These are phyloP conservation scores for Aspidoscelis tigris DNA, from an alignment of 2,113 vertebrate genomes.

Conservation along the genomic window DNA sequence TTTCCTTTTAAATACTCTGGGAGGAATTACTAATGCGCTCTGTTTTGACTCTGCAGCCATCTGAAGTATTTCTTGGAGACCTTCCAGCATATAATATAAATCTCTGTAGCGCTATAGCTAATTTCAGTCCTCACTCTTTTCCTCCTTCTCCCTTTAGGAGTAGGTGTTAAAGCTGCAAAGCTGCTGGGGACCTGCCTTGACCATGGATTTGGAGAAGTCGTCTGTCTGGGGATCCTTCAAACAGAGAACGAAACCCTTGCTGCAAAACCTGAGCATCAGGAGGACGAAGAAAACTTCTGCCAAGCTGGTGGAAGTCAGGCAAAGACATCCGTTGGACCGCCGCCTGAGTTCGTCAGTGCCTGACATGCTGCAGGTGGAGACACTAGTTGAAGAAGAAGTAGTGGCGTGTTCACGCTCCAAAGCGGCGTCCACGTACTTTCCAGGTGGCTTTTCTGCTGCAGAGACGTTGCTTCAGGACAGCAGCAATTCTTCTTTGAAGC, in stretches of 20 bases:
- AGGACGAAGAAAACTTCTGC: slow-evolving; percentile 67
- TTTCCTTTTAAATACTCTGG: neutral
- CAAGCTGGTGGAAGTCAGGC: slow-evolving; percentile 62
- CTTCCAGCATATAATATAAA: slow-evolving; percentile 52
- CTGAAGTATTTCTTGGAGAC: slow-evolving; percentile 56
- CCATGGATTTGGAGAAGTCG: slow-evolving; percentile 79
- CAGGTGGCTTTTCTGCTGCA: slow-evolving; percentile 65
- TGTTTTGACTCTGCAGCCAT: slow-evolving; percentile 48
- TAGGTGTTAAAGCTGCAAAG: neutral
- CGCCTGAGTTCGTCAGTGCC: slow-evolving; percentile 80
- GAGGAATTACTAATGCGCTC: slow-evolving; percentile 45
- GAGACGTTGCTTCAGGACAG: slow-evolving; percentile 64
- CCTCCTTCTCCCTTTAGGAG: slow-evolving; percentile 50
- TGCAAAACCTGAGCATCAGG: slow-evolving; percentile 73
- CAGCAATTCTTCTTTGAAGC: slow-evolving; percentile 53
- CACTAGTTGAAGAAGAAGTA: slow-evolving; percentile 48
- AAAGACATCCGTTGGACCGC: slow-evolving; percentile 64
- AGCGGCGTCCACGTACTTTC: slow-evolving; percentile 58
- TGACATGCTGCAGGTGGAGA: slow-evolving; percentile 74
- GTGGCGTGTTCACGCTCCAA: slow-evolving; percentile 44
- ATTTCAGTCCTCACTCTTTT: slow-evolving; percentile 46
- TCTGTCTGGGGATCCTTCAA: slow-evolving; percentile 82
- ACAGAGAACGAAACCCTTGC: slow-evolving; percentile 74
- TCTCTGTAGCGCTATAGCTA: slow-evolving; percentile 45
- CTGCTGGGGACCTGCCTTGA: slow-evolving; percentile 35